Percentiles rank a stretch among this genome's conserved stretches.
phyloP scores from a whole-genome alignment of 2,888 invertebrate species.

The Noctua pronuba region DNA sequence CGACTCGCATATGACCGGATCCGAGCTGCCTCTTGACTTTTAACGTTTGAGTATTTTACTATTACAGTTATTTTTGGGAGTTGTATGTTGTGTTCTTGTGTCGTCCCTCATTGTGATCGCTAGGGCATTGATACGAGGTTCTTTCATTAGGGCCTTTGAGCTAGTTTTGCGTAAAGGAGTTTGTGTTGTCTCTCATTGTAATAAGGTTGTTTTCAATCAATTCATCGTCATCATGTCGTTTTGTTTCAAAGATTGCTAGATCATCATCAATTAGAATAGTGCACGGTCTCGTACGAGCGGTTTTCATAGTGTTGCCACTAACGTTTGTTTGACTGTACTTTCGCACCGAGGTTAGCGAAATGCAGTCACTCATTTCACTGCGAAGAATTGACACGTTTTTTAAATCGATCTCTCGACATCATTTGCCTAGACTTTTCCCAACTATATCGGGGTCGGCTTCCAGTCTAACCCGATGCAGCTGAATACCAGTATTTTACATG shows the following conservation, averaged over 20 bases:
- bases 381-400: not conserved
- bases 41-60: not conserved
- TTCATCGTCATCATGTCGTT: not conserved
- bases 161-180: not conserved
- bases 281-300: not conserved
- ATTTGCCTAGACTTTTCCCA: too few species aligned
- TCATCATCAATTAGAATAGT: not conserved
- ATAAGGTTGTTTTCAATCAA: not conserved
- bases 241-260: not conserved
- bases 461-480: too few species aligned
- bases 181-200: conserved; percentile 1
- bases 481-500: too few species aligned
- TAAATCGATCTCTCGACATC: not conserved
- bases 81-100: conserved; percentile 27
- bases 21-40: not conserved
- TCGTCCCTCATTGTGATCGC: conserved; percentile 19
- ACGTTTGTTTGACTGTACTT: not conserved
- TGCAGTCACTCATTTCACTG: not conserved
- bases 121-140: not conserved
- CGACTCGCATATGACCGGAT: not conserved
- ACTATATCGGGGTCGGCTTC: too few species aligned
- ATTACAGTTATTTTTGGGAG: not conserved
- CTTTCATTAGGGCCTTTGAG: not conserved
- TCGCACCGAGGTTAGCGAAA: not conserved
- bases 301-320: not conserved